Evolutionary conservation across 2,888 invertebrate species (phyloP).

Genomic region (Drosophila limbata): DNA sequence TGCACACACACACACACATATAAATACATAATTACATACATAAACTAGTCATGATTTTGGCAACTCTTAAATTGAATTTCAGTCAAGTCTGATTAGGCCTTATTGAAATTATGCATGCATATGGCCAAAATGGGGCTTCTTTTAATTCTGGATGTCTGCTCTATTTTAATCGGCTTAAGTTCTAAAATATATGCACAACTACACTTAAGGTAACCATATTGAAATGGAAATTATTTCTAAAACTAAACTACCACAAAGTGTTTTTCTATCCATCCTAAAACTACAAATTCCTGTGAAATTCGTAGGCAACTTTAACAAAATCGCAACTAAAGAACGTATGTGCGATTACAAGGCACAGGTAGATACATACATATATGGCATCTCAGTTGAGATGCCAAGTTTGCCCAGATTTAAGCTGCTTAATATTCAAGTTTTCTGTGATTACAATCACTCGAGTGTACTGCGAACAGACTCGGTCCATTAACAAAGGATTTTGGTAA

Average conservation of each 20-base stretch:
- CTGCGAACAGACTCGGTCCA: constrained; percentile 44
- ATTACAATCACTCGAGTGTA: constrained; percentile 61
- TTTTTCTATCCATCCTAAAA: constrained; percentile 34
- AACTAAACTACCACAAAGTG: constrained; percentile 26
- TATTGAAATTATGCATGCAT: constrained; percentile 28
- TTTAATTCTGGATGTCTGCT: constrained; percentile 13
- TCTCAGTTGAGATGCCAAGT: background rate
- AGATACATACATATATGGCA: background rate
- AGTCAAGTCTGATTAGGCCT: constrained; percentile 41
- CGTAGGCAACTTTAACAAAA: constrained; percentile 29
- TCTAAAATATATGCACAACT: constrained; percentile 19
- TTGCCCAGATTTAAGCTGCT: constrained; percentile 60
- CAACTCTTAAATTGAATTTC: constrained; percentile 56
- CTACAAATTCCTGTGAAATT: constrained; percentile 17
- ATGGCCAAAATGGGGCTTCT: background rate
- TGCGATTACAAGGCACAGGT: background rate
- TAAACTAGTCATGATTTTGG: constrained; percentile 18
- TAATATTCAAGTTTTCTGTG: constrained; percentile 62
- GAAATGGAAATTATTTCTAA: constrained; percentile 36
- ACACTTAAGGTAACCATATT: constrained; percentile 17
- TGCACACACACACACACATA: constrained; percentile 11
- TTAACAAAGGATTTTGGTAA: constrained; percentile 54
- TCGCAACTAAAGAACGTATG: background rate
- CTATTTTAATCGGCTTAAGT: constrained; percentile 32
- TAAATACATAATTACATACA: background rate